Percentiles rank a stretch among this genome's conserved stretches.
phyloP scores from a whole-genome alignment of 2,113 vertebrate species.

The Myotis brandtii region DNA sequence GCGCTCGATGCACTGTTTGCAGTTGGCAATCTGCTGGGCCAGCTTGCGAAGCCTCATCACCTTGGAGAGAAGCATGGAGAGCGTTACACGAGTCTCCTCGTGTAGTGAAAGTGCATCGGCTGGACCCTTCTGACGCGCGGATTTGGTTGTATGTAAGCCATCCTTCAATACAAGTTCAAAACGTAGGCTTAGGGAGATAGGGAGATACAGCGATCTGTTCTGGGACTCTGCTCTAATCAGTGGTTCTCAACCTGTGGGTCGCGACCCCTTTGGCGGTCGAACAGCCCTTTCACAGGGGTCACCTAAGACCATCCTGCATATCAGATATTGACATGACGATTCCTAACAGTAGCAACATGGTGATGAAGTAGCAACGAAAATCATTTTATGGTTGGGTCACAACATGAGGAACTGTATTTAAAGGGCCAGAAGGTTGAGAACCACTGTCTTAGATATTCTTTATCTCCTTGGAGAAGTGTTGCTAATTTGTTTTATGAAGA shows the following conservation, averaged over 20 bases:
- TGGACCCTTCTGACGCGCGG: background rate
- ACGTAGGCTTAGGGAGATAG: background rate
- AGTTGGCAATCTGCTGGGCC: slow-evolving; percentile 97
- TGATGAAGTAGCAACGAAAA: too few species aligned
- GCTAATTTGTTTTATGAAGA: slow-evolving; percentile 66
- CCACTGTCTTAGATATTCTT: background rate
- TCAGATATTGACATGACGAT: too few species aligned
- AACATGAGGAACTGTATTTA: too few species aligned
- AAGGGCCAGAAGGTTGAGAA: too few species aligned
- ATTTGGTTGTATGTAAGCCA: background rate
- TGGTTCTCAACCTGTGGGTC: too few species aligned
- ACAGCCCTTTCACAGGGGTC: too few species aligned
- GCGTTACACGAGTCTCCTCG: background rate
- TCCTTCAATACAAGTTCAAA: background rate
- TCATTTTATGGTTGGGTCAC: too few species aligned
- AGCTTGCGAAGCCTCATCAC: slow-evolving; percentile 95
- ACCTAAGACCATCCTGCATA: too few species aligned
- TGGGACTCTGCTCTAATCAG: background rate
- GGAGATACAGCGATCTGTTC: background rate
- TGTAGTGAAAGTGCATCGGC: background rate
- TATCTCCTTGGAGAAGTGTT: slow-evolving; percentile 46
- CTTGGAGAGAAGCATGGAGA: slow-evolving; percentile 83
- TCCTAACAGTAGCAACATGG: too few species aligned
- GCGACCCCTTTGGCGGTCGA: too few species aligned
- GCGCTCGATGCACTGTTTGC: slow-evolving; percentile 98